Conservation (phyloP, 1,140 invertebrate species). For the Trypoxylus dichotomus region DNA sequence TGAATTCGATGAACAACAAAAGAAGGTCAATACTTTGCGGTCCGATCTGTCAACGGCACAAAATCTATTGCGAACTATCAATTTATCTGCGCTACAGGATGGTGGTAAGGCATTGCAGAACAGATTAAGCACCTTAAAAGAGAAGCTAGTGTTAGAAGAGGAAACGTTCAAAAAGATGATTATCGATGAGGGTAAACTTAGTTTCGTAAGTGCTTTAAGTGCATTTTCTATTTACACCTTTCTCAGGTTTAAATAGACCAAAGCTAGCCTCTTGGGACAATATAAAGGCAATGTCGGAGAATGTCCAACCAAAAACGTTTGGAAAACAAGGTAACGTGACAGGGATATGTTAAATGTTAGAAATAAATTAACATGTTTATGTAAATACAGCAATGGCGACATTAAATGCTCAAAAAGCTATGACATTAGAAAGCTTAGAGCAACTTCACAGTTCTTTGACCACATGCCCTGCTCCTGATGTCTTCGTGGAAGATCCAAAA, state of each 20-base stretch:
- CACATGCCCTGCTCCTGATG: conserved; percentile 64
- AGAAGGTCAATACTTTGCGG: background rate
- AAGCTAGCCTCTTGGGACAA: conserved; percentile 55
- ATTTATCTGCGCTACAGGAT: conserved; percentile 59
- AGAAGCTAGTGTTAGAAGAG: conserved; percentile 49
- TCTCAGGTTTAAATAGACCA: background rate
- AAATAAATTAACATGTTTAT: background rate
- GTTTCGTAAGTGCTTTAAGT: background rate
- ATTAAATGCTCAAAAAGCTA: conserved; percentile 62
- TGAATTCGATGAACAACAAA: conserved; percentile 18
- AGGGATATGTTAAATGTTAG: background rate
- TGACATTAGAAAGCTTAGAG: conserved; percentile 72
- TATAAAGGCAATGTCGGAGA: conserved; percentile 55
- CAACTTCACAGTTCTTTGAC: conserved; percentile 73
- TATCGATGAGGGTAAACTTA: conserved; percentile 41
- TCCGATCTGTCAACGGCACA: conserved; percentile 40
- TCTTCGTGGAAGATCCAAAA: conserved; percentile 63
- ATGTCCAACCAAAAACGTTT: background rate
- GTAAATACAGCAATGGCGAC: conserved; percentile 60
- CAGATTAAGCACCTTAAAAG: conserved; percentile 52
- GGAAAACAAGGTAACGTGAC: background rate
- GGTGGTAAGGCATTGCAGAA: conserved; percentile 56
- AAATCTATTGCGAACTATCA: conserved; percentile 55
- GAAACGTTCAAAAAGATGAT: conserved; percentile 56
- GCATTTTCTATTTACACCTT: background rate